Evolutionary conservation across 2,797 vertebrate genomes (phyloP), one percentile per base, ranked within the genome.

Genomic region (Onychomys leucogaster): DNA sequence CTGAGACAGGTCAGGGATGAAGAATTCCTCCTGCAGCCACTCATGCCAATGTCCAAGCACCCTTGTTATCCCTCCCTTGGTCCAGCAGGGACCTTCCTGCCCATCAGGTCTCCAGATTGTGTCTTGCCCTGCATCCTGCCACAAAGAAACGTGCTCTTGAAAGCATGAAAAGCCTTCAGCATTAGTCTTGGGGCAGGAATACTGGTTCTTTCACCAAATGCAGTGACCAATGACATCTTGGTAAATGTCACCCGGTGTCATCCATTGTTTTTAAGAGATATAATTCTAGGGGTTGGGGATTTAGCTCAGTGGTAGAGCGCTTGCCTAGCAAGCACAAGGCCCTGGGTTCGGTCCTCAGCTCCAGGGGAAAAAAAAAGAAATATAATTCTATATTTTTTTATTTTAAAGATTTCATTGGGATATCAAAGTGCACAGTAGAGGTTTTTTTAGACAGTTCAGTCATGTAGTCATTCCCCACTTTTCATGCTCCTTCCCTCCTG

Each of bases 1-100:
- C 59, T 83, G 9, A 41, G 12, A 10, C 2, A 11, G 34, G 43
- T 83, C 34, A 7, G 55, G 27, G 23, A n/a, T 46, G 63, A 46
- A 57, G 49, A 80, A 73, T 82, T 61, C n/a, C 49, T 21, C 3
- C 52, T 57, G n/a, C 41, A 16, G 16, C 27, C 34, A 5, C 19
- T 49, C 3, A 0, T 55, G 12, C 63, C 29, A 16, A 8, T 11
- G 37, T 43, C 55, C 46, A 7, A 10, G 23, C 1, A 43, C 2
- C 76, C 75, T 34, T 32, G 5, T 6, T 6, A 0, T 25, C 67
- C 32, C 17, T 81, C 61, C 5, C 29, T 37, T 67, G 32, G 11
- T 75, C n/a, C 34, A 57, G 3, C 67, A 14, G 57, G 25, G 17
- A 65, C 6, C 71, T 1, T 0, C 19, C 61, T 55, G 76, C 27